Evolutionary conservation across 2,888 invertebrate genomes (phyloP), one percentile per base, ranked within the genome.

Genomic region (Zygaena filipendulae): DNA sequence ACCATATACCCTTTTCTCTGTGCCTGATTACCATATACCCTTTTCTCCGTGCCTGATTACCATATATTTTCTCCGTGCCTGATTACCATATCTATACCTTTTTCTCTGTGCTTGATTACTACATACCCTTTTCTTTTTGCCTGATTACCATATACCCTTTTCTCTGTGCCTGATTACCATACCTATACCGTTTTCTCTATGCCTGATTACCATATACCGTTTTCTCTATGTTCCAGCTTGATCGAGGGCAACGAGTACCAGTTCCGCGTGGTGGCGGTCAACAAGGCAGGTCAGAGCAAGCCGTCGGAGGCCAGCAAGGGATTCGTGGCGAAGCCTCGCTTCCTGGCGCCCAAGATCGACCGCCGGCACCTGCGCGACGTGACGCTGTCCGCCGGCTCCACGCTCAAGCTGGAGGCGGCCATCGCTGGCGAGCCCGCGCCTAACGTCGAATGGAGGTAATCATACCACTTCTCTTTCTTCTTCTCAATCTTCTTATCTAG

Each of bases 171-270:
- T n/a, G n/a, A n/a, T n/a, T n/a, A n/a, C n/a, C n/a, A n/a, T n/a
- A n/a, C n/a, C n/a, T n/a, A n/a, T n/a, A n/a, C n/a, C n/a, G n/a
- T n/a, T n/a, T n/a, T n/a, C n/a, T n/a, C n/a, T n/a, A n/a, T n/a
- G n/a, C n/a, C n/a, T n/a, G n/a, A n/a, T n/a, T n/a, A n/a, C n/a
- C n/a, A n/a, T n/a, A n/a, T n/a, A n/a, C n/a, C n/a, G n/a, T n/a
- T n/a, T n/a, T n/a, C n/a, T n/a, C n/a, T n/a, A n/a, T 18, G 19
- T 37, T 31, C 3, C 59, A 81, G 81, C 21, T 71, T 98, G 25
- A 91, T 92, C 51, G 97, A 97, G 82, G 97, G 97, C 44, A 94
- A 95, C 60, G 96, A 97, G 58, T 97, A 96, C 64, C 96, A 97
- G 68, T 98, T 97, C 88, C 87, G 97, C 14, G 90, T 98, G 14